Evolutionary conservation across 2,888 invertebrate genomes (phyloP), one percentile per base, ranked within the genome.

Genomic region (Mylabris sibirica): DNA sequence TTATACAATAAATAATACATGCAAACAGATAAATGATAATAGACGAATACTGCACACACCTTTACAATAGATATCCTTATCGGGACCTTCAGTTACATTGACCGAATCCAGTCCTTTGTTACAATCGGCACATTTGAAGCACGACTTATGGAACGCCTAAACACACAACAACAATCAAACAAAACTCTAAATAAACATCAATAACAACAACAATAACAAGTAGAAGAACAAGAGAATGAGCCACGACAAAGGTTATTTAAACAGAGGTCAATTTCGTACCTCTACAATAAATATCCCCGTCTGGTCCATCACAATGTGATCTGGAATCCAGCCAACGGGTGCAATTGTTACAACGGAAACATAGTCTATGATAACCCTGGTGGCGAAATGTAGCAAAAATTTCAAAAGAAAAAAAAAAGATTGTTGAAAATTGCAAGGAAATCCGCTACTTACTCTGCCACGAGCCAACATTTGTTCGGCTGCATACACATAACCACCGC

Each of bases 11-110:
- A 61, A 30, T 24, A 60, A 41, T 9, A 60, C 22, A 20, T n/a
- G 20, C 38, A 61, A 38, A 8, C 35, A 20, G 8, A 20, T 22
- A 4, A 12, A 14, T 14, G 17, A 44, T 26, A 63, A 26, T 59
- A 17, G 60, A 3, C 59, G 17, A 66, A 66, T 69, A 64, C 69
- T 70, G 34, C 63, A 89, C 89, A 83, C 89, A 95, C 96, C 94
- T 93, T 94, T 97, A 89, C 98, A 98, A 89, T 96, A 98, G 88
- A 97, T 95, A 85, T 97, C 94, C 89, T 94, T 94, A 86, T 97
- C 96, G 81, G 97, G 93, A 82, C 95, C 97, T 87, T 96, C 96
- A 87, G 95, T 95, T 88, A 94, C 94, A 88, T 93, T 93, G 83
- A 93, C 91, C 77, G 96, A 96, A 88, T 96, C 95, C 89, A 96